These are phyloP conservation scores for Myopa tessellatipennis DNA, from an alignment of 2,888 invertebrate genomes.

Conservation along the genomic window DNA sequence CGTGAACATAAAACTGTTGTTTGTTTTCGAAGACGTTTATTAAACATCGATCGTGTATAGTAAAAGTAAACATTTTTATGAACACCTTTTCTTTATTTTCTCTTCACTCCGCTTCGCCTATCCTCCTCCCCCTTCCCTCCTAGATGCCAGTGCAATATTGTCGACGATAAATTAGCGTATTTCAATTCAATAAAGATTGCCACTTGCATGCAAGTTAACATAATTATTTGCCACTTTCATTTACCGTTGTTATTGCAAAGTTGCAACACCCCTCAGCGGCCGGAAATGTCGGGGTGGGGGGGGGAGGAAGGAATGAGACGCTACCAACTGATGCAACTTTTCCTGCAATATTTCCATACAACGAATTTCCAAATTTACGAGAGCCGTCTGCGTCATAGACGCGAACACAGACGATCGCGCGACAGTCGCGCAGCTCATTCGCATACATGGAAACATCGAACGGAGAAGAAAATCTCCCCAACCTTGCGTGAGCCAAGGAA, in stretches of 20 bases:
- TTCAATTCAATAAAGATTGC: constrained; percentile 50
- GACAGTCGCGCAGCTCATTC: neutral
- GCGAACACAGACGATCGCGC: neutral
- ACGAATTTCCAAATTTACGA: neutral
- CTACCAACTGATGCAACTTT: neutral
- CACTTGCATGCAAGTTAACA: constrained; percentile 58
- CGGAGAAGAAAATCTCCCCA: constrained; percentile 16
- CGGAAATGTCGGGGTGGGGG: neutral
- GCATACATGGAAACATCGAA: neutral
- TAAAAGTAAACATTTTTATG: constrained; percentile 1
- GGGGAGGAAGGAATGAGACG: neutral
- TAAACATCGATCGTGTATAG: neutral
- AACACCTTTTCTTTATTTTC: neutral
- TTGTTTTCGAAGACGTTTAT: constrained; percentile 6
- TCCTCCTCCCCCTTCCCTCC: neutral
- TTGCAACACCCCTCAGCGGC: constrained; percentile 47
- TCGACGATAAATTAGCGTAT: constrained; percentile 50
- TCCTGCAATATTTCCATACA: constrained; percentile 15
- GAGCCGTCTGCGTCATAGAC: neutral
- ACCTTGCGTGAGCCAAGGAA: neutral
- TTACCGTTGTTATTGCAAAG: constrained; percentile 46
- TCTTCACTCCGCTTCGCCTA: neutral
- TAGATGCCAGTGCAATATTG: constrained; percentile 35
- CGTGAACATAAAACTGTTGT: neutral
- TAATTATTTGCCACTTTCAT: constrained; percentile 61